A percentile compares a stretch with the other conserved stretches of the same genome.
Conservation (phyloP, 2,797 vertebrate species). For the Pseudomugil gertrudae region DNA sequence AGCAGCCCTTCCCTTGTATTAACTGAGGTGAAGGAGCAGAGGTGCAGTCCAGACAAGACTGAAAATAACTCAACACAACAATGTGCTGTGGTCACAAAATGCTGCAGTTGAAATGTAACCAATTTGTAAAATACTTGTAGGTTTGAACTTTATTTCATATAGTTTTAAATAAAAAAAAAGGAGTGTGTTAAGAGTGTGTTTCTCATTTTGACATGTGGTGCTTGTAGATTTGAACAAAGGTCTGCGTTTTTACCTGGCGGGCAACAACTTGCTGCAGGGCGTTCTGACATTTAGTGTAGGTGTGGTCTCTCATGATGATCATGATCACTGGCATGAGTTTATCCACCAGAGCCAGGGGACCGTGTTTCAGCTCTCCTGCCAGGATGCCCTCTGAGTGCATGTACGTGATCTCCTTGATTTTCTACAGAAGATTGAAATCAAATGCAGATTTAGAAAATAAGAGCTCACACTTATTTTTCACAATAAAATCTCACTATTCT, state of each 20-base stretch:
- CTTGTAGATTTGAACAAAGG: not conserved
- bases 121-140: not conserved
- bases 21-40: conserved; percentile 46
- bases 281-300: conserved; percentile 96
- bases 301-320: conserved; percentile 99
- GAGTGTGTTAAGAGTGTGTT: not conserved
- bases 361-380: conserved; percentile 96
- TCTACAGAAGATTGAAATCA: conserved; percentile 75
- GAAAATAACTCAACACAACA: conserved; percentile 20
- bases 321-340: conserved; percentile 99
- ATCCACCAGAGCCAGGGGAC: conserved; percentile 94
- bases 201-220: not conserved
- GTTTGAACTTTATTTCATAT: not conserved
- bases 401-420: conserved; percentile 99
- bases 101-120: not conserved
- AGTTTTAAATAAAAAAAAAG: not conserved
- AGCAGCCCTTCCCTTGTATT: conserved; percentile 40
- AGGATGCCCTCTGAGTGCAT: conserved; percentile 99
- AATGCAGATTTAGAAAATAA: not conserved
- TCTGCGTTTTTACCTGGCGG: conserved; percentile 83
- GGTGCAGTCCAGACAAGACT: conserved; percentile 23
- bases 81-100: conserved; percentile 2
- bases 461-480: not conserved
- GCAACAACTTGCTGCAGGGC: conserved; percentile 96
- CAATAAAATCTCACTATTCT: not conserved